phyloP scores from a whole-genome alignment of 2,113 vertebrate genomes.

The Grus americana region DNA sequence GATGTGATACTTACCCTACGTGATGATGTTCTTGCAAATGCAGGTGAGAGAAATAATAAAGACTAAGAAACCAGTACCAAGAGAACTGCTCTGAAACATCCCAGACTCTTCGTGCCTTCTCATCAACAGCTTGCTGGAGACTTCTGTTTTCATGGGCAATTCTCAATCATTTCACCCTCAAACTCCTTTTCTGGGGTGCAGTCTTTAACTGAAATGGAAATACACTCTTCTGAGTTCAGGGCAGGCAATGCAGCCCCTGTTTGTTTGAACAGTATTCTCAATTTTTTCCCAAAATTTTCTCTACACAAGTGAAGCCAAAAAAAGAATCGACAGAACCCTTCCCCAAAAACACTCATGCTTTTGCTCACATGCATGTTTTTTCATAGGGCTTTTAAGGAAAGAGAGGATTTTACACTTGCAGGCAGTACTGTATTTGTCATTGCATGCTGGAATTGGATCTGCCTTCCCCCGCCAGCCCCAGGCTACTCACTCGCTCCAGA shows the following conservation, averaged over 20 bases:
- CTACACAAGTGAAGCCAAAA: not conserved
- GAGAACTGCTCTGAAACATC: not conserved
- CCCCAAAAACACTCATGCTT: fast-evolving
- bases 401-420: not conserved
- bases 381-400: not conserved
- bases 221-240: not conserved
- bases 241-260: not conserved
- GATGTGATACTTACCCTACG: not conserved
- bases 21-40: not conserved
- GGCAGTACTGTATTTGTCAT: not conserved
- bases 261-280: not conserved
- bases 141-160: not conserved
- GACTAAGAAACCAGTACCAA: not conserved
- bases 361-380: not conserved
- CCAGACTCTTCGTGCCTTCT: not conserved
- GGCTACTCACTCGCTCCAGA: not conserved
- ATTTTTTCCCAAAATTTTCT: not conserved
- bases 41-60: conserved; percentile 8
- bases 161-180: not conserved
- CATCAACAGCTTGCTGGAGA: not conserved
- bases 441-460: not conserved
- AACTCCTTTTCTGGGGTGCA: not conserved
- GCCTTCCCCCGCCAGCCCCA: not conserved
- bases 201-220: not conserved
- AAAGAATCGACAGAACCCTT: not conserved